Conservation (phyloP, 1,140 invertebrate species). For the Apis laboriosa region DNA sequence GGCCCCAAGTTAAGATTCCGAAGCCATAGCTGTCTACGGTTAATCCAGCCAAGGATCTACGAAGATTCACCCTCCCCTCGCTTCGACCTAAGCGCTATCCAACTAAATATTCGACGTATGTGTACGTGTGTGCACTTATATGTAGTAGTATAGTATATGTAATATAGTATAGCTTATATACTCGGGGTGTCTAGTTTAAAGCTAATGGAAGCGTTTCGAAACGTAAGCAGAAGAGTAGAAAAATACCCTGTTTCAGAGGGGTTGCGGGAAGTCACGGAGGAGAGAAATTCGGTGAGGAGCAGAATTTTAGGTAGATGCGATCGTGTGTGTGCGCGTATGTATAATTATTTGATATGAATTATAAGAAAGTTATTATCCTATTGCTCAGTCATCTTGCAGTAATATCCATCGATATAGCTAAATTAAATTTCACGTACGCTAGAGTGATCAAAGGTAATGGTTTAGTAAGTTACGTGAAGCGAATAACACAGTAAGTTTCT, state of each 20-base stretch:
- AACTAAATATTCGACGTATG: slow-evolving; percentile 13
- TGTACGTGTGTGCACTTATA: neutral
- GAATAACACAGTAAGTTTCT: neutral
- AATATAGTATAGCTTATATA: too few relatives aligned
- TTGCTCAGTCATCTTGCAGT: neutral
- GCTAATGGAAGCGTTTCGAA: neutral
- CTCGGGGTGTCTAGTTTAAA: neutral
- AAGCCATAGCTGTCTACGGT: slow-evolving; percentile 32
- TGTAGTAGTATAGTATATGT: too few relatives aligned
- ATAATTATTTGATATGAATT: neutral
- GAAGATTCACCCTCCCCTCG: neutral
- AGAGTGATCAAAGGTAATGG: neutral
- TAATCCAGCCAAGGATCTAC: slow-evolving; percentile 20
- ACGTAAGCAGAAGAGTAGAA: neutral
- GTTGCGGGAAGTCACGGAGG: neutral
- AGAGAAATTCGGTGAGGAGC: neutral
- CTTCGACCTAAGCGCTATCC: neutral
- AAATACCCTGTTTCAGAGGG: neutral
- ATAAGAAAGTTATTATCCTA: neutral
- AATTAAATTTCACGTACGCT: slow-evolving; percentile 18
- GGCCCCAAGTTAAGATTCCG: slow-evolving; percentile 36
- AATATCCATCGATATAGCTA: slow-evolving; percentile 3
- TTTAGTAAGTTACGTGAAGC: neutral
- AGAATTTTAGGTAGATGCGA: neutral
- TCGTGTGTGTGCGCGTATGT: neutral